phyloP scores from a whole-genome alignment of 2,113 vertebrate genomes.

The Buteo buteo region DNA sequence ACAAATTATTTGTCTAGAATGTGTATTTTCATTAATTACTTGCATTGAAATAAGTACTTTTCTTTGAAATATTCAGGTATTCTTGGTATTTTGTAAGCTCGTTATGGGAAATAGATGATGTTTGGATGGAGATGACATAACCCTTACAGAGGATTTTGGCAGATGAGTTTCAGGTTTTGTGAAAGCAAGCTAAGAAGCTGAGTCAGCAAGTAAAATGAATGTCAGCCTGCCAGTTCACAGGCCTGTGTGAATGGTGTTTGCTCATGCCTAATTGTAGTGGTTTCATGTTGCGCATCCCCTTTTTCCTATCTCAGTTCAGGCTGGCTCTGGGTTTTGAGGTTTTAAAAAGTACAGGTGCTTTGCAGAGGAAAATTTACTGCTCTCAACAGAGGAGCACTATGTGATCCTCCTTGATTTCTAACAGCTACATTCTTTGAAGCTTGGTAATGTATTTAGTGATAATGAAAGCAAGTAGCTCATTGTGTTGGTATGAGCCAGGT shows the following conservation, averaged over 20 bases:
- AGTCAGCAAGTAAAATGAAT: not conserved
- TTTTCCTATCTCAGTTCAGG: not conserved
- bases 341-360: not conserved
- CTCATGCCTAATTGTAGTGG: not conserved
- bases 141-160: not conserved
- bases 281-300: not conserved
- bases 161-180: not conserved
- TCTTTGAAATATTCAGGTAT: not conserved
- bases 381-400: not conserved
- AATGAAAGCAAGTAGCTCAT: constrained; percentile 31
- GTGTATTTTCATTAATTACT: not conserved
- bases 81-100: not conserved
- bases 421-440: constrained; percentile 29
- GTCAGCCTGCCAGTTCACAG: not conserved
- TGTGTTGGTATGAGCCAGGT: constrained; percentile 37
- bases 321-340: not conserved
- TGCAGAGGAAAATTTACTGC: not conserved
- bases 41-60: not conserved
- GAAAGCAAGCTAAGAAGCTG: not conserved
- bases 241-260: not conserved
- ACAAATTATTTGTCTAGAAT: not conserved
- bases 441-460: constrained; percentile 6
- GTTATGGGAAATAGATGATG: not conserved
- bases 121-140: not conserved
- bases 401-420: not conserved